Percentiles rank a stretch among this genome's conserved stretches.
Evolutionary conservation across 2,113 vertebrate genomes (phyloP).

Genomic region (Haemorhous mexicanus): DNA sequence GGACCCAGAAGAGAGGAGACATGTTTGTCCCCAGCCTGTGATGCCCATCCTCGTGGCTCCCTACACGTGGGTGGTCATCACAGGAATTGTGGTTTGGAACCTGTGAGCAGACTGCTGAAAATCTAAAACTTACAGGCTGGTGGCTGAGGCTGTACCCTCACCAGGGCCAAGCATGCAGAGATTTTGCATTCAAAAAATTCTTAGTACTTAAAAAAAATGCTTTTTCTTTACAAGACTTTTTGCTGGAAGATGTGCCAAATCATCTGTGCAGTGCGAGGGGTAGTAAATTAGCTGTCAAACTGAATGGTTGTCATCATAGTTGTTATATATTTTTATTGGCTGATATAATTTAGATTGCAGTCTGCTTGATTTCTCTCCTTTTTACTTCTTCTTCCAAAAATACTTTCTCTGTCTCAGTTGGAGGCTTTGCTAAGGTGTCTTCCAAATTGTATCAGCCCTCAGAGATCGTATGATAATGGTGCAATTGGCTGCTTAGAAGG

Average conservation of each 20-base stretch:
- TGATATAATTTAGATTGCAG: neutral
- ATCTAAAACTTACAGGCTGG: neutral
- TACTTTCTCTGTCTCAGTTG: neutral
- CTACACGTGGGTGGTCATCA: fast-evolving
- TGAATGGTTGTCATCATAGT: neutral
- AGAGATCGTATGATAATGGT: neutral
- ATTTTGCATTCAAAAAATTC: neutral
- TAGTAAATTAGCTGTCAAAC: neutral
- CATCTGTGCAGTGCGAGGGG: neutral
- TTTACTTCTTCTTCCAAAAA: neutral
- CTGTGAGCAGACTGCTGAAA: neutral
- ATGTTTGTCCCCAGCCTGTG: fast-evolving
- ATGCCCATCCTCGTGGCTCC: fast-evolving
- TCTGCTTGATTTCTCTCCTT: neutral
- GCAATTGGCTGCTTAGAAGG: neutral
- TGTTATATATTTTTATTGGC: neutral
- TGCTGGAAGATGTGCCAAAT: neutral
- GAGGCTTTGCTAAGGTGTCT: neutral
- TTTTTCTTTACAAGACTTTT: neutral
- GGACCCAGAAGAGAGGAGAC: neutral
- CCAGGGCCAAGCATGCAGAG: fast-evolving
- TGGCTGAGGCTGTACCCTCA: neutral
- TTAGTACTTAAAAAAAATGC: neutral
- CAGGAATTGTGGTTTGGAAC: neutral
- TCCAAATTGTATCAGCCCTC: neutral